Conservation (phyloP, 2,113 vertebrate genomes). For the Paramormyrops kingsleyae region DNA sequence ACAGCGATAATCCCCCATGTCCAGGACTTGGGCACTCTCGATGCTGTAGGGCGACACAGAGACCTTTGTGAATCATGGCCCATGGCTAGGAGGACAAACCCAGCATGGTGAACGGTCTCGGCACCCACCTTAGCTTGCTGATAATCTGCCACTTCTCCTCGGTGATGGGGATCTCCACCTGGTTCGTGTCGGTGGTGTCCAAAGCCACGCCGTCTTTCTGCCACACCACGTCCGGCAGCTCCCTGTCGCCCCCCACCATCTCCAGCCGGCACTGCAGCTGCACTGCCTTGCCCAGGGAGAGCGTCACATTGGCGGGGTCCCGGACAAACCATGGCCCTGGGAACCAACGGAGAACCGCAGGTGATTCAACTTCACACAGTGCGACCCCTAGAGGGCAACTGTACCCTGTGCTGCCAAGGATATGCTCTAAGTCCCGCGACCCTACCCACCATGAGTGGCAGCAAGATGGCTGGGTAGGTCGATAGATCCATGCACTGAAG, state of each 20-base stretch:
- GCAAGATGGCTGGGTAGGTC: neutral
- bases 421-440: neutral
- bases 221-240: conserved; percentile 73
- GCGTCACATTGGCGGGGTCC: conserved; percentile 61
- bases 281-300: conserved; percentile 68
- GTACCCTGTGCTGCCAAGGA: neutral
- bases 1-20: conserved; percentile 73
- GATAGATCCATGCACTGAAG: neutral
- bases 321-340: conserved; percentile 56
- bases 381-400: neutral
- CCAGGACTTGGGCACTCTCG: conserved; percentile 57
- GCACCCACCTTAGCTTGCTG: conserved; percentile 51
- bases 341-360: neutral
- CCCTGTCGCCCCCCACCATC: conserved; percentile 40
- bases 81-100: neutral
- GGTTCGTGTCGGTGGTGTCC: conserved; percentile 65
- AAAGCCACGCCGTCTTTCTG: conserved; percentile 52
- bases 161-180: conserved; percentile 62
- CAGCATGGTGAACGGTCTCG: neutral
- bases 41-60: conserved; percentile 44
- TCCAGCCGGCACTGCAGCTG: conserved; percentile 57
- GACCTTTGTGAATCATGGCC: neutral
- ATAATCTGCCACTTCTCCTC: conserved; percentile 58
- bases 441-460: neutral
- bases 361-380: neutral